phyloP scores from a whole-genome alignment of 2,888 invertebrate genomes.

The Sclerodermus sp. region DNA sequence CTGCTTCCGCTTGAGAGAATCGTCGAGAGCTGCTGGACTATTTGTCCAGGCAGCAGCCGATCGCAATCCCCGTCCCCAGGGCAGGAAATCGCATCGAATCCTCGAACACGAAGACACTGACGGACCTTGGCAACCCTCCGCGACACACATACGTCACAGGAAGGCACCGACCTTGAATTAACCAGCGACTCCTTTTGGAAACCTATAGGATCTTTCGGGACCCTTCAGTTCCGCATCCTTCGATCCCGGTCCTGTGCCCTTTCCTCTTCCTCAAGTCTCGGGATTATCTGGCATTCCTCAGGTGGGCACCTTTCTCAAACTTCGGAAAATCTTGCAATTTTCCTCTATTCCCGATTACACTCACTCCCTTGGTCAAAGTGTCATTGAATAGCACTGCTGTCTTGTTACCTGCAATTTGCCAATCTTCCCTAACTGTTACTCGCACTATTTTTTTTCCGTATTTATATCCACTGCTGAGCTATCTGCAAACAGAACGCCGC shows the following conservation, averaged over 20 bases:
- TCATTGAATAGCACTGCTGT: slow-evolving; percentile 19
- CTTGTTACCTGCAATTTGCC: not conserved
- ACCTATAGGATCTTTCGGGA: no score
- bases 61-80: slow-evolving; percentile 11
- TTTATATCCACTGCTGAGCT: slow-evolving; percentile 46
- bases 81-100: slow-evolving; percentile 30
- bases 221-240: not conserved
- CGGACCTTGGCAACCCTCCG: slow-evolving; percentile 41
- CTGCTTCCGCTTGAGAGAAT: slow-evolving; percentile 34
- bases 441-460: slow-evolving; percentile 38
- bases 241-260: not conserved
- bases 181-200: no score
- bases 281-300: slow-evolving; percentile 46
- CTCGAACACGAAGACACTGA: slow-evolving; percentile 15
- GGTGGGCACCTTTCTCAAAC: slow-evolving; percentile 55
- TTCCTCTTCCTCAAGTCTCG: no score
- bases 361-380: slow-evolving; percentile 11
- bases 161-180: not conserved
- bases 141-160: slow-evolving; percentile 53
- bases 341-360: slow-evolving; percentile 8
- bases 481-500: slow-evolving; percentile 50
- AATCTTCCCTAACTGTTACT: slow-evolving; percentile 22
- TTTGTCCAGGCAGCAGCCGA: slow-evolving; percentile 22
- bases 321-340: no score
- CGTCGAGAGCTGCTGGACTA: slow-evolving; percentile 31